Evolutionary conservation across 2,113 vertebrate genomes (phyloP).

Genomic region (Gadus chalcogrammus): DNA sequence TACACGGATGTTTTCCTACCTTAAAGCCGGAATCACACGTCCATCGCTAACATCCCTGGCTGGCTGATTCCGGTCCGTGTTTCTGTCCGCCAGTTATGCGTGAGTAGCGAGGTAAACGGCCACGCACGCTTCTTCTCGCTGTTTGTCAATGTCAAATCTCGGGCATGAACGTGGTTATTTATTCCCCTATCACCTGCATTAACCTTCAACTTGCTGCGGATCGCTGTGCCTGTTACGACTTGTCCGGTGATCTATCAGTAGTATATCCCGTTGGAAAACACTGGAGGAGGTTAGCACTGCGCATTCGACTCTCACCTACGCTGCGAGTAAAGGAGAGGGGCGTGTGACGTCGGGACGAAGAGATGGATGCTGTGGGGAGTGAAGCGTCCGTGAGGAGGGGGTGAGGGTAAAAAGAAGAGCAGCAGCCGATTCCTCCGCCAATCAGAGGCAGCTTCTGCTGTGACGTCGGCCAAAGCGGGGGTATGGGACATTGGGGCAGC

Average conservation of each 20-base stretch:
- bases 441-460: constrained; percentile 42
- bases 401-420: not conserved
- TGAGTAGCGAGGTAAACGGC: too few species aligned
- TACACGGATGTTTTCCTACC: constrained; percentile 42
- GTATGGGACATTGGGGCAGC: constrained; percentile 18
- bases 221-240: too few species aligned
- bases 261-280: constrained; percentile 42
- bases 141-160: too few species aligned
- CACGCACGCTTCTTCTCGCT: too few species aligned
- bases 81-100: too few species aligned
- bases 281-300: constrained; percentile 54
- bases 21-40: constrained; percentile 37
- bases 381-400: not conserved
- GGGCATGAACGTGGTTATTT: too few species aligned
- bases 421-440: constrained; percentile 31
- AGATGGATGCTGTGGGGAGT: not conserved
- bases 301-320: constrained; percentile 50
- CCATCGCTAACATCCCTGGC: constrained; percentile 39
- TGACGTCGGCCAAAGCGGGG: constrained; percentile 31
- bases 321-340: constrained; percentile 45
- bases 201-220: too few species aligned
- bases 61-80: too few species aligned
- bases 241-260: too few species aligned
- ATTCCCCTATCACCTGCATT: too few species aligned
- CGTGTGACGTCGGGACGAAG: constrained; percentile 8